Evolutionary conservation across 2,113 vertebrate species (phyloP), one percentile per base, ranked within the genome.

Genomic region (Sander vitreus): DNA sequence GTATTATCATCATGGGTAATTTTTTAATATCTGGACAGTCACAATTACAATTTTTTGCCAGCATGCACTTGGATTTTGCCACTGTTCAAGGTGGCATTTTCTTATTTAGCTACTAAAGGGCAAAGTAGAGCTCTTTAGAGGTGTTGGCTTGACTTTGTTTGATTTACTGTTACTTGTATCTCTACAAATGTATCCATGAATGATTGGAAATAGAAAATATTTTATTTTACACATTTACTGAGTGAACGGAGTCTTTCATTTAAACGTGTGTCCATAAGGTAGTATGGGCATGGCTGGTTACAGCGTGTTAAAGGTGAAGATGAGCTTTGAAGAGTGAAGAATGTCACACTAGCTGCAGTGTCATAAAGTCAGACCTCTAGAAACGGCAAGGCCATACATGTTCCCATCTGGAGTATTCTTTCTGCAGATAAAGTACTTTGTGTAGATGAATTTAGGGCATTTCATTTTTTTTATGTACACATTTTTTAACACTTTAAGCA

Each of bases 11-110:
- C 88, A 91, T 92, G 79, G 95, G 91, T 94, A 85, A 92, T 93
- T 94, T 94, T 94, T 93, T 90, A 91, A 94, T 94, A 93, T 94
- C 85, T 94, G 92, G 89, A 90, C 91, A 59, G 92, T 92, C 91
- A 88, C 80, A 73, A 90, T 93, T 93, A 93, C 93, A 93, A 79
- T 88, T 91, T 94, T 92, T 92, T 93, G 91, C 93, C 93, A 93
- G 95, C 95, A 96, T 96, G 95, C 94, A 89, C 91, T 94, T 92
- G 81, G 85, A 82, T 87, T 92, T 74, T 90, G 85, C 89, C 87
- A 73, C 89, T 51, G 67, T 89, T 87, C 76, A 84, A 88, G 85
- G 85, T 91, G 87, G 91, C 79, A 19, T 88, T 92, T 80, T 85
- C 86, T 84, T 86, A 69, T 87, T 87, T 85, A 81, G 81, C 76